Evolutionary conservation across 1,140 invertebrate genomes (phyloP), one percentile per base, ranked within the genome.

Genomic region (Eufriesea mexicana): DNA sequence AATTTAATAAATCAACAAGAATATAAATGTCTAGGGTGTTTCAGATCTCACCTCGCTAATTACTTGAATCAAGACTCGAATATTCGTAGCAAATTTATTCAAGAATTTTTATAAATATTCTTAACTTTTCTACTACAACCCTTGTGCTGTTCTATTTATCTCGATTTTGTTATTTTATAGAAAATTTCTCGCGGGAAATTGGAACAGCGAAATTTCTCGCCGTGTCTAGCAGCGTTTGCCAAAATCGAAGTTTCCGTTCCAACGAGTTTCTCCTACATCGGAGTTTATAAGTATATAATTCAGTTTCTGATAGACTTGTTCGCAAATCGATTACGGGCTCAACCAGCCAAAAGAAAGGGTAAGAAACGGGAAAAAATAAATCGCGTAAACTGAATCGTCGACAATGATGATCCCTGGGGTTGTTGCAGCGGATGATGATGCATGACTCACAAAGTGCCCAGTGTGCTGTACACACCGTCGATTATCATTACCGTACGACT

Each of bases 401-500:
- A 82, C 80, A 67, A 77, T 83, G 74, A 77, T 61, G 73, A 77
- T 80, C 61, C 25, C 51, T 7, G 55, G 54, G 78, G 78, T 62
- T 59, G 59, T 57, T 74, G 77, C 83, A 61, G 49, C 57, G 81
- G 67, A 78, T 71, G 81, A 83, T 83, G 80, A 70, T 42, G 78
- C 72, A 68, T 82, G 79, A 82, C 47, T 84, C 83, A 84, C 79
- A 76, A 84, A 84, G 79, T 82, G 66, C 79, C 66, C 83, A 84
- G 64, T 82, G 72, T 82, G 51, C 70, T 66, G 72, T 79, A 66
- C 71, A 79, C 76, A 76, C 75, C 51, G 75, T 49, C 81, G 76
- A 83, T 83, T 79, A 72, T 78, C 76, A 83, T 83, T 83, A 79
- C 59, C 25, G 54, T 55, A 18, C 35, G 57, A 66, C 25, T 67